A percentile compares a stretch with the other conserved stretches of the same genome.
These are phyloP conservation scores for Phoxinus phoxinus DNA, from an alignment of 2,113 vertebrate species.

Conservation along the genomic window DNA sequence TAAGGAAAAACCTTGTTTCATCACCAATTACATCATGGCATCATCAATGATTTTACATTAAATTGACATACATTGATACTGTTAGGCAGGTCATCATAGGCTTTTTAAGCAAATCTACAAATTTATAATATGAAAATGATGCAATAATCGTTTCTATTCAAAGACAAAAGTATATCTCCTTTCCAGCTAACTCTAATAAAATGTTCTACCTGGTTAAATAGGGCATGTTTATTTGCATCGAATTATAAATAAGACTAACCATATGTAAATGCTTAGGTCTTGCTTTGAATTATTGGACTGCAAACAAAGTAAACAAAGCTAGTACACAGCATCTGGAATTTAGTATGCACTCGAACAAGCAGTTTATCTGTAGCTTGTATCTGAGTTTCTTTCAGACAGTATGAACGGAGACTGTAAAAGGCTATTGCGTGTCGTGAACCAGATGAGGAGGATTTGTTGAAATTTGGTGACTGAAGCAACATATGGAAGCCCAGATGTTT, in stretches of 20 bases:
- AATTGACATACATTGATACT: background rate
- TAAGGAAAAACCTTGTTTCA: background rate
- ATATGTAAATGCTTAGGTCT: background rate
- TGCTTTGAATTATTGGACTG: conserved; percentile 2
- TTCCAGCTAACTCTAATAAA: background rate
- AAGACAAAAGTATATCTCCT: background rate
- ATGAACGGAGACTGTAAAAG: background rate
- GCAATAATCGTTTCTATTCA: background rate
- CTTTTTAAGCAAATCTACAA: background rate
- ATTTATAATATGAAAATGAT: background rate
- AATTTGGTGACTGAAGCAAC: conserved; percentile 13
- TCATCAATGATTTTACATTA: background rate
- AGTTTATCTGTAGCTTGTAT: background rate
- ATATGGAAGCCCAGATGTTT: conserved; percentile 27
- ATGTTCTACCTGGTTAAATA: background rate
- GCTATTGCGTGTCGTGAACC: background rate
- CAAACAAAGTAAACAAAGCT: background rate
- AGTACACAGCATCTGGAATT: conserved; percentile 9
- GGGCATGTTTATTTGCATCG: conserved; percentile 8
- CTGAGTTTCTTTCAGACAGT: conserved; percentile 15
- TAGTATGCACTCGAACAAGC: background rate
- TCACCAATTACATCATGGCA: background rate
- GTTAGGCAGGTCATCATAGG: background rate
- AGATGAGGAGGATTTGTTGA: conserved; percentile 26
- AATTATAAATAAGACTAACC: background rate